Conservation (phyloP, 2,113 vertebrate genomes). For the Poecile atricapillus region DNA sequence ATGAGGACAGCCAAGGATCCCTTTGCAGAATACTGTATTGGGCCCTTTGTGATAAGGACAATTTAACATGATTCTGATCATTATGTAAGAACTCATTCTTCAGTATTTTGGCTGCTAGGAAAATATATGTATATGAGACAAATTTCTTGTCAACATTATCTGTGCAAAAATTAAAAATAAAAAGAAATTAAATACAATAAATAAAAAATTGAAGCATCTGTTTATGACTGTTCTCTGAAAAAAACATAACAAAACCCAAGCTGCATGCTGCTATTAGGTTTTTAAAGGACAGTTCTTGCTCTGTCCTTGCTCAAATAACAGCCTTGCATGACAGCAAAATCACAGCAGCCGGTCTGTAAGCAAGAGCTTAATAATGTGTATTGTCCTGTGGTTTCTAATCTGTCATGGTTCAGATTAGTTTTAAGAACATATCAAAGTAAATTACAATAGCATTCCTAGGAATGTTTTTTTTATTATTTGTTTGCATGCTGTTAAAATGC, state of each 20-base stretch:
- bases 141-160: not conserved
- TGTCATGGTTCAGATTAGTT: slow-evolving; percentile 7
- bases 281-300: slow-evolving; percentile 7
- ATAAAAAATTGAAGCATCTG: not conserved
- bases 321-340: slow-evolving; percentile 21
- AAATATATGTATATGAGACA: not conserved
- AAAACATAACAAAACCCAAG: not conserved
- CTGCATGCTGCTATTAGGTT: not conserved
- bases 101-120: not conserved
- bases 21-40: not conserved
- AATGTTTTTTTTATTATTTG: not conserved
- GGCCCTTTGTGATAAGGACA: not conserved
- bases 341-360: not conserved
- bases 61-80: not conserved
- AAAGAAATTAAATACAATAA: not conserved
- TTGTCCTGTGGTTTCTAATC: slow-evolving; percentile 30
- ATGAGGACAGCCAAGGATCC: not conserved
- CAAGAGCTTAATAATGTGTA: slow-evolving; percentile 1
- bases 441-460: not conserved
- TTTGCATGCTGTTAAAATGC: not conserved
- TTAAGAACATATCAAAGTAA: slow-evolving; percentile 36
- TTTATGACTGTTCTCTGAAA: not conserved
- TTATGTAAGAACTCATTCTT: not conserved
- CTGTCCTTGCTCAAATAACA: slow-evolving; percentile 41
- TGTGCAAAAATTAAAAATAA: not conserved